A percentile compares a stretch with the other conserved stretches of the same genome.
Conservation (phyloP, 2,888 invertebrate genomes). For the Volucella zonaria region DNA sequence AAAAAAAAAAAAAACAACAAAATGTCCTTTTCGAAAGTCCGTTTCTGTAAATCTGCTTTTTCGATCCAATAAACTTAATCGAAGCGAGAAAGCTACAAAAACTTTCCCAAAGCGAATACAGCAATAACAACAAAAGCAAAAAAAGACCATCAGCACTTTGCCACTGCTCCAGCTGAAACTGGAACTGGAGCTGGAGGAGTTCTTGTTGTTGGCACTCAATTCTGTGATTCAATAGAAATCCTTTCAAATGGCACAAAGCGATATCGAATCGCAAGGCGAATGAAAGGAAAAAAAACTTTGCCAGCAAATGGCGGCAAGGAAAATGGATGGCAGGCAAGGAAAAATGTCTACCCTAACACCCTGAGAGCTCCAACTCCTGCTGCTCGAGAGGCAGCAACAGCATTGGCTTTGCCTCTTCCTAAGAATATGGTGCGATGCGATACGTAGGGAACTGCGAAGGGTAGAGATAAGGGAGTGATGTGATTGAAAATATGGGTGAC, state of each 20-base stretch:
- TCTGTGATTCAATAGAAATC: conserved; percentile 37
- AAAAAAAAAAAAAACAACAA: conserved; percentile 7
- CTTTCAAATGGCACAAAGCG: conserved; percentile 23
- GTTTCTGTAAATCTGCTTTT: conserved; percentile 42
- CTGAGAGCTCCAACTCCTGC: too few relatives aligned
- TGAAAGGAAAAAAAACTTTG: conserved; percentile 16
- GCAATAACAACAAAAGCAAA: background rate
- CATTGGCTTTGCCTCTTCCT: too few relatives aligned
- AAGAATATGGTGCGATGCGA: too few relatives aligned
- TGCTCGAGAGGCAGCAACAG: too few relatives aligned
- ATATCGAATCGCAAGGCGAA: conserved; percentile 18
- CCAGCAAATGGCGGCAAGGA: conserved; percentile 33
- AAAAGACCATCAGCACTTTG: conserved; percentile 37
- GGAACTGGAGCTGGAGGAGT: conserved; percentile 1
- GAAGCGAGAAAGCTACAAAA: conserved; percentile 47
- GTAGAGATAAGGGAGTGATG: conserved; percentile 13
- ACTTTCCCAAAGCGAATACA: conserved; percentile 2
- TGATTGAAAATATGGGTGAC: conserved; percentile 66
- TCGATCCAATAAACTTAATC: conserved; percentile 63
- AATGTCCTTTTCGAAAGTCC: conserved; percentile 44
- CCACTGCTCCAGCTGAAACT: background rate
- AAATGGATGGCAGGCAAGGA: background rate
- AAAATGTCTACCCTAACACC: conserved; percentile 14
- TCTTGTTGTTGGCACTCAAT: conserved; percentile 57
- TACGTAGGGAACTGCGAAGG: background rate